phyloP scores from a whole-genome alignment of 1,140 invertebrate genomes.

The Brachionus rubens region DNA sequence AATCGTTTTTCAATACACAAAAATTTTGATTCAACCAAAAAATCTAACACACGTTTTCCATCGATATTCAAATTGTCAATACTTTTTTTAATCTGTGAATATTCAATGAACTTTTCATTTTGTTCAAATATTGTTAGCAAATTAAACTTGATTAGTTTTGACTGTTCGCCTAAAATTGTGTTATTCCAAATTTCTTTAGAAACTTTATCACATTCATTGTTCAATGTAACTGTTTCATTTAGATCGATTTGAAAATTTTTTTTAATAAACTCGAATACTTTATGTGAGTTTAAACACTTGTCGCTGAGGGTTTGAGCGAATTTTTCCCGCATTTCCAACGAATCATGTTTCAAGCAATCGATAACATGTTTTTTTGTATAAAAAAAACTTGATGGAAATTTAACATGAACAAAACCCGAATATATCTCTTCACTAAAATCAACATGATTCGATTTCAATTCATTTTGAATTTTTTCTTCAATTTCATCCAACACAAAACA shows the following conservation, averaged over 20 bases:
- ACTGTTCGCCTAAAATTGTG: not conserved
- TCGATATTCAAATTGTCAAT: too few species aligned
- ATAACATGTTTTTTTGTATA: not conserved
- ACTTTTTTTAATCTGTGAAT: too few species aligned
- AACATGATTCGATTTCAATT: constrained; percentile 2
- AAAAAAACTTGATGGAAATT: constrained; percentile 3
- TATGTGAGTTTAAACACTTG: not conserved
- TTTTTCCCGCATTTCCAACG: not conserved
- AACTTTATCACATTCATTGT: not conserved
- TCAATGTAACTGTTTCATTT: not conserved
- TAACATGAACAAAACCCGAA: not conserved
- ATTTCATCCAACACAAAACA: constrained; percentile 1
- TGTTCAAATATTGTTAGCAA: constrained; percentile 1
- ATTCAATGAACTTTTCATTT: not conserved
- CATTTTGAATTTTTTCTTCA: not conserved
- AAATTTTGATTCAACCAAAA: too few species aligned
- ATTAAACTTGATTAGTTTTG: not conserved
- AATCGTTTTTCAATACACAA: too few species aligned
- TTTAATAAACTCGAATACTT: not conserved
- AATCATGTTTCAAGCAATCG: not conserved
- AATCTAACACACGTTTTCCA: too few species aligned
- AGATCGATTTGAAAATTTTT: not conserved
- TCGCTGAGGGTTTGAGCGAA: not conserved
- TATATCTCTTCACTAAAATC: constrained; percentile 14
- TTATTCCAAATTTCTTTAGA: not conserved